phyloP scores from a whole-genome alignment of 1,140 invertebrate species.

The Caenorhabditis elegans region WBcel235 BX284602.5:6673001-6673500 shows the following conservation, averaged over 20 bases:
- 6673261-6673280: neutral
- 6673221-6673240: neutral
- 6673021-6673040: neutral
- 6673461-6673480: no score
- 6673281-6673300: neutral
- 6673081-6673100: neutral
- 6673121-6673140: neutral
- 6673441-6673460: no score
- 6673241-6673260: neutral
- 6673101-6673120: neutral
- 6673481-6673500: no score
- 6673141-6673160: neutral
- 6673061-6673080: neutral
- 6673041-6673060: neutral
- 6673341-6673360: neutral
- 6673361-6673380: neutral
- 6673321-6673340: conserved; percentile 6
- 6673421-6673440: no score
- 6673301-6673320: neutral
- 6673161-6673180: neutral
- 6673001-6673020: no score
- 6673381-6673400: conserved; percentile 6
- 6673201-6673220: neutral
- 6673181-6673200: neutral
- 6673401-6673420: neutral